Conservation (phyloP, 2,113 vertebrate species). For the Scomber colias region DNA sequence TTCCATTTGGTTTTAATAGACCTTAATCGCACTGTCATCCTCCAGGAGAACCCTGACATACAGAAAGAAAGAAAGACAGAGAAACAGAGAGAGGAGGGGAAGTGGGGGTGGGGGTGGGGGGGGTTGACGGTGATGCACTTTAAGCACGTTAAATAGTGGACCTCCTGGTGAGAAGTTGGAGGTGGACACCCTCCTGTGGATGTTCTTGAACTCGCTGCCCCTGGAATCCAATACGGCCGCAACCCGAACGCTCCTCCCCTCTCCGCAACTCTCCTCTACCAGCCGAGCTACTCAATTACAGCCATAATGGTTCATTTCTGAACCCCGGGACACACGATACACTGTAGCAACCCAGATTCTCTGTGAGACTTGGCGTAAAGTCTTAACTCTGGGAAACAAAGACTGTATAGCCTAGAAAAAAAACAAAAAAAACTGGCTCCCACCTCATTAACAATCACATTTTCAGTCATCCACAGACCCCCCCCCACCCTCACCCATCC, state of each 20-base stretch:
- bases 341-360: constrained; percentile 78
- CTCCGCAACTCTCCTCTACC: constrained; percentile 36
- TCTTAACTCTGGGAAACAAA: constrained; percentile 76
- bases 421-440: constrained; percentile 63
- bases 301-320: constrained; percentile 77
- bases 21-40: not conserved
- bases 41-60: not conserved
- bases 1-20: not conserved
- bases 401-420: constrained; percentile 62
- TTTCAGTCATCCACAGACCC: constrained; percentile 65
- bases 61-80: not conserved
- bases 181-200: constrained; percentile 66
- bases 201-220: constrained; percentile 75
- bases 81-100: not conserved
- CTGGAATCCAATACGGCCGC: constrained; percentile 66
- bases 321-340: constrained; percentile 77
- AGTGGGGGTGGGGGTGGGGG: not conserved
- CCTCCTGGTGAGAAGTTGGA: constrained; percentile 47
- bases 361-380: constrained; percentile 75
- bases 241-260: constrained; percentile 44
- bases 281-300: constrained; percentile 71
- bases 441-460: constrained; percentile 78
- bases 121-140: constrained; percentile 7
- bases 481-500: not conserved
- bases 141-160: constrained; percentile 4